A percentile compares a stretch with the other conserved stretches of the same genome.
phyloP scores from a whole-genome alignment of 1,140 invertebrate genomes.

The Chelonus insularis region DNA sequence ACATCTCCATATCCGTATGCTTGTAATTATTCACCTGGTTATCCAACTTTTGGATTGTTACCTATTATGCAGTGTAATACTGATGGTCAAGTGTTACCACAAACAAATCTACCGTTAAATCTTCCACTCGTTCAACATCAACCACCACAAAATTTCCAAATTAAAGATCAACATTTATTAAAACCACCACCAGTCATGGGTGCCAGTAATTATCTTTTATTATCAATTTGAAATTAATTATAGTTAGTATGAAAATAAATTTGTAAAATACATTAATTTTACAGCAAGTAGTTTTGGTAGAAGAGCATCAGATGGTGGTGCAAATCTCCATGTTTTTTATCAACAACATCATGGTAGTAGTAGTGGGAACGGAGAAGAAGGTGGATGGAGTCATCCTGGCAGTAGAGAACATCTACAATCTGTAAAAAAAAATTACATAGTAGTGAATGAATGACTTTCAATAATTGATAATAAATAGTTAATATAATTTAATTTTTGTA shows the following conservation, averaged over 20 bases:
- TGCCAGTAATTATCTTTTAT: constrained; percentile 67
- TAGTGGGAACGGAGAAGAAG: constrained; percentile 56
- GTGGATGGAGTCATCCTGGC: constrained; percentile 67
- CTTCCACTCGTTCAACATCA: constrained; percentile 75
- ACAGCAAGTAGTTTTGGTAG: constrained; percentile 80
- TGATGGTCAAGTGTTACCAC: constrained; percentile 59
- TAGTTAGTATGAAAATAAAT: too few relatives aligned
- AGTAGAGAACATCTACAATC: constrained; percentile 66
- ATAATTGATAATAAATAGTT: too few relatives aligned
- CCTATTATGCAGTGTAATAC: constrained; percentile 50
- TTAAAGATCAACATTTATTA: constrained; percentile 91
- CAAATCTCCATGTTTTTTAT: constrained; percentile 83
- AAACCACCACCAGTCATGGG: constrained; percentile 89
- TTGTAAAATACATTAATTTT: constrained; percentile 24
- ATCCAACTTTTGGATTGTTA: constrained; percentile 45
- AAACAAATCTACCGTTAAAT: constrained; percentile 73
- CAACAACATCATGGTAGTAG: constrained; percentile 59
- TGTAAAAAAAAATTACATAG: too few relatives aligned
- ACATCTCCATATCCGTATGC: constrained; percentile 49
- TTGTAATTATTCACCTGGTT: constrained; percentile 48
- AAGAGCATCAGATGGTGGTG: constrained; percentile 93
- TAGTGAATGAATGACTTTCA: too few relatives aligned
- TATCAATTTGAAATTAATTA: neutral
- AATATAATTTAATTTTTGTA: constrained; percentile 35
- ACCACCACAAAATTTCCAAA: constrained; percentile 81